Evolutionary conservation across 2,113 vertebrate species (phyloP), one percentile per base, ranked within the genome.

Genomic region (Lipophrys pholis): DNA sequence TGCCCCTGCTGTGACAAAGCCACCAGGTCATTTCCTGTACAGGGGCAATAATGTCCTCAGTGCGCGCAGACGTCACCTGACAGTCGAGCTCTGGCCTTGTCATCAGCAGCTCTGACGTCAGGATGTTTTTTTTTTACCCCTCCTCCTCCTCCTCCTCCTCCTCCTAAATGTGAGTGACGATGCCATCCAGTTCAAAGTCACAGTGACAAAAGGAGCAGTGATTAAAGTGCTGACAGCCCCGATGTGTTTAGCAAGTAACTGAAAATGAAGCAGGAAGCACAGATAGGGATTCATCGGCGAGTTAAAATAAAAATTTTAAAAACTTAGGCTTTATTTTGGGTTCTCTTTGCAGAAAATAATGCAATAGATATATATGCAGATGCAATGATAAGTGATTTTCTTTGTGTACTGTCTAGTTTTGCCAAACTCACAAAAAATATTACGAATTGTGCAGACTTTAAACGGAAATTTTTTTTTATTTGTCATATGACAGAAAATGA

Each of bases 11-110:
- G 48, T 77, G 68, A 78, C 62, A 49, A 64, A 76, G 64, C 64
- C 62, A 30, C 66, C 69, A 63, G 64, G 58, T 73, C 80, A 82
- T 81, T 90, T 91, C 90, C 84, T 90, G 77, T 78, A 71, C 40
- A 59, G 57, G 78, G 82, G 90, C 84, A 83, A 66, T 30, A 30
- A 91, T 86, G 84, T 86, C 69, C 30, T 17, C 16, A 30, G 39
- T 39, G 46, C 65, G 55, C 30, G 58, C 6, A 55, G 50, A 58
- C 17, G 0, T 68, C 50, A 43, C n/a, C 55, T 57, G 48, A 65
- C 1, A 43, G 36, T 8, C 7, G 10, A 11, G 62, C 67, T 78
- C 85, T 89, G 87, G 70, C 52, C 65, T 81, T 60, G 54, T 82
- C 79, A n/a, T 85, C 73, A 82, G 76, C 55, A 17, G 49, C 52